A percentile compares a stretch with the other conserved stretches of the same genome.
Evolutionary conservation across 2,797 vertebrate species (phyloP).

Genomic region (Microtus obscurus): DNA sequence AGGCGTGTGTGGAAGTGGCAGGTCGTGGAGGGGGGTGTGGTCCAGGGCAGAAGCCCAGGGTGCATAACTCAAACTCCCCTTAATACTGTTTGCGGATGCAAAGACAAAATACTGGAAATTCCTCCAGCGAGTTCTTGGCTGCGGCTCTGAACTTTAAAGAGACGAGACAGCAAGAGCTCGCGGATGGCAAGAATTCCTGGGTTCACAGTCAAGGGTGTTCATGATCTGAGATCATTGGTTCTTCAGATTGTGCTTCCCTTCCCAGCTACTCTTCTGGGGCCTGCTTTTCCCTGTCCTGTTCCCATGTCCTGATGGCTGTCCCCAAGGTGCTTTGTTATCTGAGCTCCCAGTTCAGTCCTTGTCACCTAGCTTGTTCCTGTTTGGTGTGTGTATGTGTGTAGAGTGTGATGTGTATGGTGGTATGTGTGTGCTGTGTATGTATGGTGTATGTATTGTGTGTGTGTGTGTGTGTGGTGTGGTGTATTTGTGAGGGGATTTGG

Average conservation of each 20-base stretch:
- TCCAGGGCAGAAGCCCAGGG: not conserved
- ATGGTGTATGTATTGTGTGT: not conserved
- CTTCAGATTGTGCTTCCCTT: not conserved
- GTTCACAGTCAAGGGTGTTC: not conserved
- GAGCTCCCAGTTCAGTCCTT: not conserved
- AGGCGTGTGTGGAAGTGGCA: not conserved
- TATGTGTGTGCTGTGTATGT: not conserved
- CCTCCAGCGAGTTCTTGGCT: not conserved
- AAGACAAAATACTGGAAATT: not conserved
- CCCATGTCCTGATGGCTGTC: not conserved
- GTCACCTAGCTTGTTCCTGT: not conserved
- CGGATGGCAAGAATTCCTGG: not conserved
- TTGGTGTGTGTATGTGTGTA: not conserved
- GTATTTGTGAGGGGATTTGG: too few relatives aligned
- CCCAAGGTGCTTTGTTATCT: not conserved
- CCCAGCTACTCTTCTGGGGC: not conserved
- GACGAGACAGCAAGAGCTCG: rapidly evolving
- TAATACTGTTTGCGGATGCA: not conserved
- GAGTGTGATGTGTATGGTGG: not conserved
- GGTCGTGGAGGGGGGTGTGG: not conserved
- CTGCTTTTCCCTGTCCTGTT: not conserved
- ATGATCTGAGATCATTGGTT: too few relatives aligned
- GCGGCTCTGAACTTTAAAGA: not conserved
- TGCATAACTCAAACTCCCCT: not conserved
- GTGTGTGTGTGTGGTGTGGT: too few relatives aligned